Conservation (phyloP, 1,140 invertebrate species). For the Drosophila arawakana region DNA sequence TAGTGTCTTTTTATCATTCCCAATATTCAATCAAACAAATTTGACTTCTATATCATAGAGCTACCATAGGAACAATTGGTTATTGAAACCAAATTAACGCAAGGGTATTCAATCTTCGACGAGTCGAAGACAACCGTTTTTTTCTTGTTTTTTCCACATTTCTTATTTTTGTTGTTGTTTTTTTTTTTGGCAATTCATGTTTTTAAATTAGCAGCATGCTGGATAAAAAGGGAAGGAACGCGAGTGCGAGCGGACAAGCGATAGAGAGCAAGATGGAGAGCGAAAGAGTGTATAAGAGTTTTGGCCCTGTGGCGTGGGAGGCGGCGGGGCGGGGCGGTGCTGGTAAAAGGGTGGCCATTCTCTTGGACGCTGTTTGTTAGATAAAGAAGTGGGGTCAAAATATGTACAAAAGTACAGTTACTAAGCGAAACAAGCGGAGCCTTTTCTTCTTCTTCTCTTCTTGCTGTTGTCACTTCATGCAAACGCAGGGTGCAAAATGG, state of each 20-base stretch:
- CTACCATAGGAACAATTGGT: no score
- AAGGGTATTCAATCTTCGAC: no score
- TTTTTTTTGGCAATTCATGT: constrained; percentile 64
- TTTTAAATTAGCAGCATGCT: constrained; percentile 65
- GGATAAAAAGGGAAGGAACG: constrained; percentile 28
- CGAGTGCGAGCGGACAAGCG: background rate
- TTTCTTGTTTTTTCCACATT: no score
- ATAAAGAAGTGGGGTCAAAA: constrained; percentile 1
- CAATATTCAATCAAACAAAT: no score
- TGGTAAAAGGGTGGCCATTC: constrained; percentile 19
- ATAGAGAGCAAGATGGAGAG: background rate
- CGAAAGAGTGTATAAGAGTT: constrained; percentile 3
- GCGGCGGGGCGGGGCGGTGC: background rate
- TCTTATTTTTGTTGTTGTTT: constrained; percentile 19
- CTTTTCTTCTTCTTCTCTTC: background rate
- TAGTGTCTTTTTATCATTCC: no score
- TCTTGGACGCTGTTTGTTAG: constrained; percentile 3
- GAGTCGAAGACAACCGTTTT: no score
- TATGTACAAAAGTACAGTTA: constrained; percentile 31
- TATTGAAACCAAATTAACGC: no score
- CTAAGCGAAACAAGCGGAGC: constrained; percentile 6
- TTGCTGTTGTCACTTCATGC: background rate
- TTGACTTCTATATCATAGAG: no score
- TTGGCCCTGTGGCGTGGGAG: background rate
- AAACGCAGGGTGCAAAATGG: constrained; percentile 11